Evolutionary conservation across 2,888 invertebrate species (phyloP).

Genomic region (Zootermopsis nevadensis): DNA sequence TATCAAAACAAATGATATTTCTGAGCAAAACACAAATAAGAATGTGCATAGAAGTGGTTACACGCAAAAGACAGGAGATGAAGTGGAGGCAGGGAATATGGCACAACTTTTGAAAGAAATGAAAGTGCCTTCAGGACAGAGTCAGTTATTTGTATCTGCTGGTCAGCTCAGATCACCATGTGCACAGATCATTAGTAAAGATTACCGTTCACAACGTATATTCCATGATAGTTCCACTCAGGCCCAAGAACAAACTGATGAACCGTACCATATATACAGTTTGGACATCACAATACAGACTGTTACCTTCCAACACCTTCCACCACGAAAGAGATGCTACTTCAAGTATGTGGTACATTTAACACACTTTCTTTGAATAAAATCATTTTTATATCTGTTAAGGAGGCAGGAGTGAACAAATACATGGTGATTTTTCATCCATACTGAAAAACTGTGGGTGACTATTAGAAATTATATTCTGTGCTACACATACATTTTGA

Average conservation of each 20-base stretch:
- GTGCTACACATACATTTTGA: too few species aligned
- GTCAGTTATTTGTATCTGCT: neutral
- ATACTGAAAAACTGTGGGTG: too few species aligned
- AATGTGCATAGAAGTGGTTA: neutral
- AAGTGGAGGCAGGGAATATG: neutral
- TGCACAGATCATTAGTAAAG: neutral
- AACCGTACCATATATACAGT: neutral
- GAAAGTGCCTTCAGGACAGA: neutral
- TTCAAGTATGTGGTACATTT: neutral
- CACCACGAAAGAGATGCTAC: neutral
- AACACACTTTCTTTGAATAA: too few species aligned
- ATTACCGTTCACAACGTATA: neutral
- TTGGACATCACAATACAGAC: slow-evolving; percentile 25
- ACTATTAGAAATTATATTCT: too few species aligned
- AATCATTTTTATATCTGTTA: too few species aligned
- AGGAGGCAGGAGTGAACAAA: too few species aligned
- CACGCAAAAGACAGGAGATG: neutral
- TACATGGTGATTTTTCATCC: too few species aligned
- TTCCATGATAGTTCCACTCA: neutral
- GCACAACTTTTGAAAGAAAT: neutral
- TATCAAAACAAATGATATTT: too few species aligned
- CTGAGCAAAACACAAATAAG: neutral
- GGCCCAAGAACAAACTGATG: neutral
- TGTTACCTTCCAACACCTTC: slow-evolving; percentile 10
- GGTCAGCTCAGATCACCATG: neutral